Evolutionary conservation across 2,888 invertebrate genomes (phyloP).

Genomic region (Sinotaia quadrata): DNA sequence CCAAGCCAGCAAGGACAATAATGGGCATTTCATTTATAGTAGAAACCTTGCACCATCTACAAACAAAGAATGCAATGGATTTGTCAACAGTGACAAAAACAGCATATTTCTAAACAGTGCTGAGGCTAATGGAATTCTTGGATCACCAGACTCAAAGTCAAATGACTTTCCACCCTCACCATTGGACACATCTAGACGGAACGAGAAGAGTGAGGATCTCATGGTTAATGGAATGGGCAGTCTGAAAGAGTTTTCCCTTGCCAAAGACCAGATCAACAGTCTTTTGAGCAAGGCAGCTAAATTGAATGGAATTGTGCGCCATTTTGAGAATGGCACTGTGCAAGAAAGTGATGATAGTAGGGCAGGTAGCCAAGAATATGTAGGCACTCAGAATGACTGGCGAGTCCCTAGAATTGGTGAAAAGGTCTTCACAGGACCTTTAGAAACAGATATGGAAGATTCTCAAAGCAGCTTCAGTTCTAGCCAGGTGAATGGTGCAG

Average conservation of each 20-base stretch:
- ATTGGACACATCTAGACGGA: neutral
- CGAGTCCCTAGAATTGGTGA: conserved; percentile 22
- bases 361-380: conserved; percentile 12
- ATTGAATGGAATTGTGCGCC: conserved; percentile 32
- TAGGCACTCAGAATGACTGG: conserved; percentile 13
- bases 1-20: neutral
- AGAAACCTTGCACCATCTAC: neutral
- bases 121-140: conserved; percentile 32
- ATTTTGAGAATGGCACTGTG: conserved; percentile 18
- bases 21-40: conserved; percentile 12
- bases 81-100: neutral
- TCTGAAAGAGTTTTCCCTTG: conserved; percentile 13
- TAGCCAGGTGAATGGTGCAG: neutral
- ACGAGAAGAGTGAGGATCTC: conserved; percentile 15
- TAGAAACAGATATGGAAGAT: neutral
- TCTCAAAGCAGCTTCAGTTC: neutral
- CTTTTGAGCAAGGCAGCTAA: conserved; percentile 29
- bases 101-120: neutral
- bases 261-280: conserved; percentile 19
- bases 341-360: neutral
- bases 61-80: conserved; percentile 36
- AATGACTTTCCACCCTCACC: conserved; percentile 38
- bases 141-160: conserved; percentile 35
- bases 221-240: conserved; percentile 28
- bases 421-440: conserved; percentile 1